Evolutionary conservation across 37 sponge, comb jelly and placozoan species (phyloP).

Genomic region (Aplysina aerophoba): DNA sequence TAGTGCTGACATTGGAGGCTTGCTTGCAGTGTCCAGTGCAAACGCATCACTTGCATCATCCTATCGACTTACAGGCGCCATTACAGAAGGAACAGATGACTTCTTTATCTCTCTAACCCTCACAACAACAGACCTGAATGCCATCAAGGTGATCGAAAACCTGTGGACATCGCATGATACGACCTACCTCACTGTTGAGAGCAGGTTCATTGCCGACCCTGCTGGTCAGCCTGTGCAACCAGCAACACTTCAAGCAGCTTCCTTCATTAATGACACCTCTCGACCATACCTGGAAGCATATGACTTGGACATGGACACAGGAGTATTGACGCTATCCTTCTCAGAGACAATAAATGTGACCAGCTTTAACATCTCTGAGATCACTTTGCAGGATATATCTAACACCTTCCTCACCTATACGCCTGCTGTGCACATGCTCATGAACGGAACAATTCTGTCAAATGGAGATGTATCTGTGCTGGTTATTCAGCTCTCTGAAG

Average conservation of each 20-base stretch:
- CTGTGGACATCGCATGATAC: constrained; percentile 73
- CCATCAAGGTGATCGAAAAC: constrained; percentile 69
- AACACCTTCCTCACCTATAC: constrained; percentile 52
- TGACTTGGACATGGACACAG: constrained; percentile 82
- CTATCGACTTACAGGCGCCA: constrained; percentile 76
- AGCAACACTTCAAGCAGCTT: constrained; percentile 43
- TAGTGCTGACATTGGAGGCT: constrained; percentile 64
- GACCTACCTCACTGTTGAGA: constrained; percentile 70
- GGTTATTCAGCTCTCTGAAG: constrained; percentile 51
- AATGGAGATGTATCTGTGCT: constrained; percentile 56
- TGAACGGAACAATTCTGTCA: constrained; percentile 57
- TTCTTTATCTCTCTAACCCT: constrained; percentile 59
- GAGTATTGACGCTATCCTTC: constrained; percentile 73
- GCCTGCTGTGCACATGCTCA: constrained; percentile 51
- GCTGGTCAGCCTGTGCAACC: constrained; percentile 53
- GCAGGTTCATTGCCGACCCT: constrained; percentile 71
- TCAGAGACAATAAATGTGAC: constrained; percentile 85
- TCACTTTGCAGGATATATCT: constrained; percentile 70
- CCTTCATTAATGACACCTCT: constrained; percentile 65
- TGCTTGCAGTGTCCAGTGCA: constrained; percentile 71
- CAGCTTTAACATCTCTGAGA: constrained; percentile 53
- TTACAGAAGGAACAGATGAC: constrained; percentile 65
- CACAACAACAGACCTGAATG: constrained; percentile 73
- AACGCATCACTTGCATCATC: constrained; percentile 42
- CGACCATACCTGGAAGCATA: constrained; percentile 65